These are phyloP conservation scores for Rousettus leschenaultii DNA, from an alignment of 2,113 vertebrate species.

Conservation along the genomic window DNA sequence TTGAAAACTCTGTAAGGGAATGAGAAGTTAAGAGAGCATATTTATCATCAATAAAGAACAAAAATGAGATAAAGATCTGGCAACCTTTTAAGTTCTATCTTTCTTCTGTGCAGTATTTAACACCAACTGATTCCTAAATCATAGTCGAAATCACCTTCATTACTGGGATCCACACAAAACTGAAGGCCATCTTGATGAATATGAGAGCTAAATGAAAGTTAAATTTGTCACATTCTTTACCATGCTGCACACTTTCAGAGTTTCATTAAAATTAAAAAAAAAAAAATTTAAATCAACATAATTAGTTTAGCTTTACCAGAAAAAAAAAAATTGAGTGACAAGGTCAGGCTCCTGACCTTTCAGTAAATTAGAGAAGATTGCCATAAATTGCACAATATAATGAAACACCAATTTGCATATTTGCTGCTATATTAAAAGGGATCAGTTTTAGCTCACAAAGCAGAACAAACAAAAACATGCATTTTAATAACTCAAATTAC, in stretches of 20 bases:
- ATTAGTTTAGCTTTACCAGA: constrained; percentile 90
- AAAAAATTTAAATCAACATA: constrained; percentile 84
- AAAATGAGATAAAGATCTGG: not conserved
- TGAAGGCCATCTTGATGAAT: constrained; percentile 72
- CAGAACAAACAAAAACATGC: constrained; percentile 97
- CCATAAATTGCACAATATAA: constrained; percentile 94
- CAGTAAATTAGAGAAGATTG: constrained; percentile 98
- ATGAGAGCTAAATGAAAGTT: constrained; percentile 81
- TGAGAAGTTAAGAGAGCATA: not conserved
- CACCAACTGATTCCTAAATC: constrained; percentile 72
- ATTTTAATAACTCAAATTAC: constrained; percentile 99
- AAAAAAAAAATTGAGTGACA: constrained; percentile 93
- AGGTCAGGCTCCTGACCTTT: constrained; percentile 96
- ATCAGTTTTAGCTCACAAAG: constrained; percentile 95
- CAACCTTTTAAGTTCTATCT: not conserved
- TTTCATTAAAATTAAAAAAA: constrained; percentile 76
- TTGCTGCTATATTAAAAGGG: constrained; percentile 99
- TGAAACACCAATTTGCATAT: constrained; percentile 99
- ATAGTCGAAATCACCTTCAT: constrained; percentile 79
- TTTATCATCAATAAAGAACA: not conserved
- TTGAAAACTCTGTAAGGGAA: not conserved
- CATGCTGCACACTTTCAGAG: constrained; percentile 82
- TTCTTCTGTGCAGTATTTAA: constrained; percentile 43
- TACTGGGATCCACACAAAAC: constrained; percentile 77
- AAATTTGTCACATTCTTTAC: constrained; percentile 86